Percentiles rank a stretch among this genome's conserved stretches.
phyloP scores from a whole-genome alignment of 1,140 invertebrate species.

The Mizuhopecten yessoensis region DNA sequence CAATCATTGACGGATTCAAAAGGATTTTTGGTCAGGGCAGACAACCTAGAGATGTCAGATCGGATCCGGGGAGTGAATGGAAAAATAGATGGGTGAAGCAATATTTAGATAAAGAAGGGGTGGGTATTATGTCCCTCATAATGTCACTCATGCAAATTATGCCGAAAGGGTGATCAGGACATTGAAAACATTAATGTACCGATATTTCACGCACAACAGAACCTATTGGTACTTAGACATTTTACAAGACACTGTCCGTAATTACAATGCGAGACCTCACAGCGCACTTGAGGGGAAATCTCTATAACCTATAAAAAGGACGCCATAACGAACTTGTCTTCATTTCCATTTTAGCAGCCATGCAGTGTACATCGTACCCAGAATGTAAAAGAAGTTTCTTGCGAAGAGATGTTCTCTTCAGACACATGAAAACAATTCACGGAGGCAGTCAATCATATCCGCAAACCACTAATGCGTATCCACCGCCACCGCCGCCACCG shows the following conservation, averaged over 20 bases:
- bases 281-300: neutral
- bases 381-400: no score
- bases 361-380: no score
- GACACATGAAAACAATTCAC: no score
- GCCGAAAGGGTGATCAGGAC: slow-evolving; percentile 42
- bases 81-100: neutral
- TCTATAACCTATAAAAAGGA: neutral
- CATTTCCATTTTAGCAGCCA: no score
- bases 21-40: no score
- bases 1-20: neutral
- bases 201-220: neutral
- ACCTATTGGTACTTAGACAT: neutral
- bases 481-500: no score
- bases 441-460: no score
- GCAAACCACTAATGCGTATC: no score
- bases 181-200: neutral
- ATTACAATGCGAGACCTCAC: neutral
- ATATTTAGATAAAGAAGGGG: neutral
- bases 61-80: neutral
- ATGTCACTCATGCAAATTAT: slow-evolving; percentile 35
- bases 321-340: no score
- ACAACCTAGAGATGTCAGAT: no score
- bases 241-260: neutral
- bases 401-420: no score
- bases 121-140: neutral